A percentile compares a stretch with the other conserved stretches of the same genome.
phyloP scores from a whole-genome alignment of 2,113 vertebrate genomes.

The Atractosteus spatula region DNA sequence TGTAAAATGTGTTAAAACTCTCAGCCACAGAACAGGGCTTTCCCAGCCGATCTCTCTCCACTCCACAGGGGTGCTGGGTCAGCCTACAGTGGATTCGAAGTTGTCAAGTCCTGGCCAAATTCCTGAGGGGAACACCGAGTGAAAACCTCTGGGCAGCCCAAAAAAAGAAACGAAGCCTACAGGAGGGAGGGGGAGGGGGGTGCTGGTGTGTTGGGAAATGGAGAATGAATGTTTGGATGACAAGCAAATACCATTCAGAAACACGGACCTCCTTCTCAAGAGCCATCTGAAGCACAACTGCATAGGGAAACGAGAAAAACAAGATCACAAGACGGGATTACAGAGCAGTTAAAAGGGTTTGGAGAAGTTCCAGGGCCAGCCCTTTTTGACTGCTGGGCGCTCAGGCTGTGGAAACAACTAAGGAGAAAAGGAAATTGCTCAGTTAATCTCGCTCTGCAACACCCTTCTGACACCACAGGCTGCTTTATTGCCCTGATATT shows the following conservation, averaged over 20 bases:
- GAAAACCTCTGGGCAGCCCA: conserved; percentile 21
- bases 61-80: conserved; percentile 28
- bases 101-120: conserved; percentile 67
- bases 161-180: neutral
- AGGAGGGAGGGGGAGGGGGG: neutral
- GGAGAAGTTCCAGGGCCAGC: conserved; percentile 35
- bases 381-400: conserved; percentile 16
- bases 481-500: too few relatives aligned
- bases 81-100: conserved; percentile 64
- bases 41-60: too few relatives aligned
- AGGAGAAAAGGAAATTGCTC: conserved; percentile 1
- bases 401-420: conserved; percentile 11
- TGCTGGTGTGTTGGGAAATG: neutral
- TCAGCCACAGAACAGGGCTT: too few relatives aligned
- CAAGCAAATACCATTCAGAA: too few relatives aligned
- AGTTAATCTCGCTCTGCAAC: neutral
- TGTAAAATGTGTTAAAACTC: too few relatives aligned
- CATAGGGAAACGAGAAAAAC: conserved; percentile 23
- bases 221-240: neutral
- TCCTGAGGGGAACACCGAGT: conserved; percentile 56
- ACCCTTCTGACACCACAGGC: neutral
- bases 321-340: conserved; percentile 43
- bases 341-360: conserved; percentile 22
- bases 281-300: too few relatives aligned
- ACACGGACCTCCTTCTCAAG: too few relatives aligned